Conservation (phyloP, 2,113 vertebrate species). For the Pangasianodon gigas region DNA sequence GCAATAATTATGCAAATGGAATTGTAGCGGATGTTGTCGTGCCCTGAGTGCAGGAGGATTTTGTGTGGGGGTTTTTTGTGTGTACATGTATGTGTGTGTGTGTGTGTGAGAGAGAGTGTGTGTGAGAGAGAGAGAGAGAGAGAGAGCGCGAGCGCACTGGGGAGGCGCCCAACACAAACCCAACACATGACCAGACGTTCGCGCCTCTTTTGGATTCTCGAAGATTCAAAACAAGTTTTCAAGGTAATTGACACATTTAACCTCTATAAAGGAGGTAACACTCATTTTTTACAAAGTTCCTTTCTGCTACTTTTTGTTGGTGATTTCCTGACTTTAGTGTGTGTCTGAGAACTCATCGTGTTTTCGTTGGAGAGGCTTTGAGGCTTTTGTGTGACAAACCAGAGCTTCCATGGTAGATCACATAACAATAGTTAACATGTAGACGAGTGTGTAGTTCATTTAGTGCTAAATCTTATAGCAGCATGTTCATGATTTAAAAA, state of each 20-base stretch:
- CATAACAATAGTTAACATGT: background rate
- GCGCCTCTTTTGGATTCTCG: slow-evolving; percentile 84
- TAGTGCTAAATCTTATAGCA: background rate
- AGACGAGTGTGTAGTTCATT: background rate
- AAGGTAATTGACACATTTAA: slow-evolving; percentile 72
- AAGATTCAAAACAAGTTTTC: slow-evolving; percentile 66
- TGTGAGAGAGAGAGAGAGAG: background rate
- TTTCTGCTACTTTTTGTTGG: background rate
- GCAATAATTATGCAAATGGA: background rate
- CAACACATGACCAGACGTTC: slow-evolving; percentile 84
- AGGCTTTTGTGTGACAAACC: slow-evolving; percentile 29
- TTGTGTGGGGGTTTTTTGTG: background rate
- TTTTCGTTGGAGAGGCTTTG: slow-evolving; percentile 24
- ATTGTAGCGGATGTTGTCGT: slow-evolving; percentile 1
- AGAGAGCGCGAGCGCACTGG: background rate
- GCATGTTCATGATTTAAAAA: background rate
- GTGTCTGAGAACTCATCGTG: background rate
- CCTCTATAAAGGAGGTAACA: background rate
- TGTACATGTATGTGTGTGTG: background rate
- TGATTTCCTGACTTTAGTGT: background rate
- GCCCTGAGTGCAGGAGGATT: background rate
- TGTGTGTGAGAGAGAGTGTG: background rate
- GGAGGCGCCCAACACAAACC: slow-evolving; percentile 66
- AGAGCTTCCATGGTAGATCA: background rate
- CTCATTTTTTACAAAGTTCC: background rate